Conservation (phyloP, 2,113 vertebrate genomes). For the Pseudorectes ferrugineus region DNA sequence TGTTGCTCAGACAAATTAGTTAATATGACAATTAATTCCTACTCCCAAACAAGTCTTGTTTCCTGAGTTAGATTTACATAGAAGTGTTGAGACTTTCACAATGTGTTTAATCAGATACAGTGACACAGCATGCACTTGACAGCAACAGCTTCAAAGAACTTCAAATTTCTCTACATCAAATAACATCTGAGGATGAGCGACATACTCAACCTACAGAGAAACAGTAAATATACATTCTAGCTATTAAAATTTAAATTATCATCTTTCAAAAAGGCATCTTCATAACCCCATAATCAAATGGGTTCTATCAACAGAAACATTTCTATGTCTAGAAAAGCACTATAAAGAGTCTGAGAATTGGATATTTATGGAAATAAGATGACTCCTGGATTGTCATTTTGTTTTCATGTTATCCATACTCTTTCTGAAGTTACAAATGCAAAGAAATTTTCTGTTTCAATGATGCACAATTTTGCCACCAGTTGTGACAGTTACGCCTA, state of each 20-base stretch:
- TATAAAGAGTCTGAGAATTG: conserved; percentile 7
- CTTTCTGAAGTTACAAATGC: conserved; percentile 23
- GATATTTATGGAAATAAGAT: conserved; percentile 47
- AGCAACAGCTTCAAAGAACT: conserved; percentile 55
- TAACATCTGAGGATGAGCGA: conserved; percentile 18
- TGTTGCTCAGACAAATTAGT: neutral
- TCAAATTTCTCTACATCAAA: conserved; percentile 50
- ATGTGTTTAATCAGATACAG: neutral
- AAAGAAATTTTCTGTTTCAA: neutral
- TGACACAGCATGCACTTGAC: conserved; percentile 27
- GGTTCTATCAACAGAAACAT: conserved; percentile 30
- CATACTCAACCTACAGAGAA: conserved; percentile 29
- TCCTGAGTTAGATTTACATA: neutral
- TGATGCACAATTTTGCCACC: neutral
- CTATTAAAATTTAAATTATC: conserved; percentile 54
- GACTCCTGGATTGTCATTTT: conserved; percentile 31
- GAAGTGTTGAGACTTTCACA: neutral
- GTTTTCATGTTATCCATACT: conserved; percentile 3
- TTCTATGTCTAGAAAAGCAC: neutral
- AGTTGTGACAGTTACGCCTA: neutral
- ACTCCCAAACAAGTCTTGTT: neutral
- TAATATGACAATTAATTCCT: neutral
- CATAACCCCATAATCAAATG: conserved; percentile 32
- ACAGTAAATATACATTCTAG: conserved; percentile 30
- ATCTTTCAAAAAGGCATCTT: conserved; percentile 29